Evolutionary conservation across 2,797 vertebrate species (phyloP), one percentile per base, ranked within the genome.

Genomic region (Heteromormyrus szaboi): DNA sequence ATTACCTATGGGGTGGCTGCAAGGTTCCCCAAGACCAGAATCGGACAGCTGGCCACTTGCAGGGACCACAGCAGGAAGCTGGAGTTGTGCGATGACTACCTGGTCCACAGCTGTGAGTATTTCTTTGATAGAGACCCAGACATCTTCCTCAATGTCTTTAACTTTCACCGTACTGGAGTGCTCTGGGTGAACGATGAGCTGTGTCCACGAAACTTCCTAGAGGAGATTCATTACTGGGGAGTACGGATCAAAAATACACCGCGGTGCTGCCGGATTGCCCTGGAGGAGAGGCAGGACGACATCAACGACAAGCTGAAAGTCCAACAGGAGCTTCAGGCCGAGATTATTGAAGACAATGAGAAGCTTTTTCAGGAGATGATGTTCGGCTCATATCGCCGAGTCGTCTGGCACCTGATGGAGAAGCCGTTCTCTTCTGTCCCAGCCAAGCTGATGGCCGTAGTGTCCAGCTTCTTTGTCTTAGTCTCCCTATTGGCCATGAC

Each of bases 111-210:
- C 68, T 96, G 97, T 0, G 97, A 97, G 86, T 97, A 97, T 89
- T 98, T 97, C 93, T 98, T 98, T 0, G 97, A 98, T 89, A 93
- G 97, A 0, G 97, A 98, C 90, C 97, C 97, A 0, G 96, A 95
- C 0, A 94, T 98, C 86, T 98, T 98, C 94, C 97, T 97, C 90
- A 93, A 96, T 68, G 94, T 98, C 65, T 97, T 97, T 90, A 97
- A 96, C 86, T 97, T 97, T 93, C 97, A 97, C 1, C 90, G 93
- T n/a, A 93, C 92, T 0, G 95, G 96, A 0, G 93, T 96, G 56
- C 92, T 96, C 86, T 96, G 96, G 96, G 84, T 97, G 68, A 95
- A 94, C 92, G 95, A 95, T 0, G 95, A 96, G 89, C 53, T 96
- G 89, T 97, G 96, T 76, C 95, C 96, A 22, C 92, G 93, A 48